These are phyloP conservation scores for Pterocles burchelli DNA, from an alignment of 2,113 vertebrate genomes.

Conservation along the genomic window DNA sequence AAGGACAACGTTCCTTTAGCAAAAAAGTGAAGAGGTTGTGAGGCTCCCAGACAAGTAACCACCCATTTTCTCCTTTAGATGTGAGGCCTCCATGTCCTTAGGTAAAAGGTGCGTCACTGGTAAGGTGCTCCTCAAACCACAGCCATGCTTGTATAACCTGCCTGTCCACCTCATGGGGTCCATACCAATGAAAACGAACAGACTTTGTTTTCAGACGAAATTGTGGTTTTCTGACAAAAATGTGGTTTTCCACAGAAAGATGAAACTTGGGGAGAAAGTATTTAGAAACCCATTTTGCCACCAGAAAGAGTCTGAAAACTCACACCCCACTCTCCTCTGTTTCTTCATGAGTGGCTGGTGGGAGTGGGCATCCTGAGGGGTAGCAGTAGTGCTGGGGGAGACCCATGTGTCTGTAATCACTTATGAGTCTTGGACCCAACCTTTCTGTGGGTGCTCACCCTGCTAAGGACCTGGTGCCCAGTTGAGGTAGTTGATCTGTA, in stretches of 20 bases:
- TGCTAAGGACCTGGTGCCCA: not conserved
- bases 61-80: not conserved
- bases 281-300: not conserved
- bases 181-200: not conserved
- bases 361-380: fast-evolving
- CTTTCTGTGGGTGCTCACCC: not conserved
- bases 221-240: not conserved
- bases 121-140: not conserved
- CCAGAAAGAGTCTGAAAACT: not conserved
- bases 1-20: not conserved
- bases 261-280: not conserved
- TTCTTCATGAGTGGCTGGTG: not conserved
- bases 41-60: not conserved
- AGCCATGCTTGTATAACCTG: not conserved
- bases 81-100: not conserved
- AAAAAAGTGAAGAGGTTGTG: not conserved
- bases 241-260: not conserved
- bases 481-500: fast-evolving
- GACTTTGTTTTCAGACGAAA: not conserved
- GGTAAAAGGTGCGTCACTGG: not conserved
- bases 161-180: not conserved
- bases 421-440: not conserved
- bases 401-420: fast-evolving
- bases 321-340: fast-evolving
- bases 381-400: fast-evolving